phyloP scores from a whole-genome alignment of 1,140 invertebrate species.

The Liolophura sinensis region DNA sequence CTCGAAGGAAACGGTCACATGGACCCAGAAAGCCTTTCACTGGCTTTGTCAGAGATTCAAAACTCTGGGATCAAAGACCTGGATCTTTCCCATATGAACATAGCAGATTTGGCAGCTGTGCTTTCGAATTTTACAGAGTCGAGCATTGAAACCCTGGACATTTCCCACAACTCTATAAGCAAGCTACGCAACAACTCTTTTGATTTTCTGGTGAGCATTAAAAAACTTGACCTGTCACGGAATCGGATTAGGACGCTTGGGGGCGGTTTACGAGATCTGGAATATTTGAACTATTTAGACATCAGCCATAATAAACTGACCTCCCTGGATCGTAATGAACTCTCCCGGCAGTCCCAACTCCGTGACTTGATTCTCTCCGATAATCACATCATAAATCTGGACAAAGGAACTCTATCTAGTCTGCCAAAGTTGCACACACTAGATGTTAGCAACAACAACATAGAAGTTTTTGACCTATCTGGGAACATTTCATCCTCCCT shows the following conservation, averaged over 20 bases:
- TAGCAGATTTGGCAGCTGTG: constrained; percentile 23
- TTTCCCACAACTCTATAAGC: neutral
- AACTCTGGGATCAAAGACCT: constrained; percentile 17
- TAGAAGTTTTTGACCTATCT: constrained; percentile 23
- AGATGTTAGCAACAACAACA: constrained; percentile 36
- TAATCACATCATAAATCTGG: too few relatives aligned
- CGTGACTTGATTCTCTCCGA: too few relatives aligned
- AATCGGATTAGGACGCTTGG: neutral
- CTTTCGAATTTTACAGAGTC: constrained; percentile 7
- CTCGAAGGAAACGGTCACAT: constrained; percentile 35
- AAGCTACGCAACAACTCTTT: neutral
- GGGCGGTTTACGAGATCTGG: neutral
- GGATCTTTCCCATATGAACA: constrained; percentile 26
- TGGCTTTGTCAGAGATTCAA: constrained; percentile 28
- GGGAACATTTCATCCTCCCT: constrained; percentile 22
- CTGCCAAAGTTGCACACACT: constrained; percentile 21
- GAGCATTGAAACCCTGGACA: neutral
- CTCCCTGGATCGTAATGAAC: too few relatives aligned
- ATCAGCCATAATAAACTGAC: constrained; percentile 26
- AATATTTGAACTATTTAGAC: too few relatives aligned
- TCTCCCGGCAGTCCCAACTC: too few relatives aligned
- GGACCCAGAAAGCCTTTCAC: constrained; percentile 18
- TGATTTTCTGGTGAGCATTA: neutral
- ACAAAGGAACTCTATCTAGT: neutral
- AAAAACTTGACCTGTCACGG: neutral